Base-by-base conservation (phyloP, 1,140 invertebrate genomes). In the Matsumurasca onukii region DNA sequence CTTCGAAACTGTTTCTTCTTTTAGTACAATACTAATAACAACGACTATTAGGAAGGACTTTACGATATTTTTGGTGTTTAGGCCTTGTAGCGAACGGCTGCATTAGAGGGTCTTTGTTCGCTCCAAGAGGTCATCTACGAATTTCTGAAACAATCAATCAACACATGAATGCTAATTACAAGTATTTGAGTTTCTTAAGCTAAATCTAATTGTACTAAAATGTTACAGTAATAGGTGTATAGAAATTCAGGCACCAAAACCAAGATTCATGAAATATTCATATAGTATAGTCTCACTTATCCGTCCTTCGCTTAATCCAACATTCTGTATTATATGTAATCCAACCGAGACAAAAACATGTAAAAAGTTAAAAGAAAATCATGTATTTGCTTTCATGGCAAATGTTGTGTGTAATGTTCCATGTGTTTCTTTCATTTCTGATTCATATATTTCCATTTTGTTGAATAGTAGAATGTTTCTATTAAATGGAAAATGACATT, bases 91-190 rank as follows among this genome's bases (percentile, higher is more conserved):
- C 17, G 34, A 39, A 20, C 49, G 5, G 15, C 2, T 24, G 25
- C 64, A 51, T 69, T 87, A 89, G 76, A 94, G 86, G 77, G 91
- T 94, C 83, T 94, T 94, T 77, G 91, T 92, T 80, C 91, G 91
- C 80, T 93, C 91, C 79, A 95, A 81, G 73, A 95, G 84, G 82
- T 94, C 92, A 77, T 91, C 91, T 76, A 94, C 93, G 80, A 95
- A 95, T 88, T 91, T 93, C 90, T 93, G 83, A 87, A 87, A 72
- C 77, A 80, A 78, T 79, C 45, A 29, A 72, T 52, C 29, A 55
- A 17, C 52, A 39, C 65, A 59, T 62, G 70, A 2, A 9, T n/a
- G 39, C 34, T 9, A 45, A 9, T 45, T 9, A 45, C 9, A 9
- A 45, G 17, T 45, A 45, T 45, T 17, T 9, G 9, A 12, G 9